A percentile compares a stretch with the other conserved stretches of the same genome.
Evolutionary conservation across 2,113 vertebrate genomes (phyloP).

Genomic region (Elgaria multicarinata): DNA sequence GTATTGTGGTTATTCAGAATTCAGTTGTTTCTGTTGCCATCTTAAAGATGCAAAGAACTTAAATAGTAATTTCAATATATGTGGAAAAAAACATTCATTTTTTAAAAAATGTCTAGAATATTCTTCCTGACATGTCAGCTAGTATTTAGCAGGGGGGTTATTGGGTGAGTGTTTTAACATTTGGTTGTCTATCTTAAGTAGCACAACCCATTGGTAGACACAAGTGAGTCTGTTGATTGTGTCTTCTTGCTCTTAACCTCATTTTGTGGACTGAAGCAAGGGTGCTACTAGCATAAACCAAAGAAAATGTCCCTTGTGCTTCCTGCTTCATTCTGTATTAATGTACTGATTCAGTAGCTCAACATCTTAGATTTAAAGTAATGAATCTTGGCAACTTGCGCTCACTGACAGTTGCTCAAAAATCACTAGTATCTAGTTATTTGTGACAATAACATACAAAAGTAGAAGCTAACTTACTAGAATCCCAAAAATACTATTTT

Average conservation of each 20-base stretch:
- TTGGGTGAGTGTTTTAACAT: background rate
- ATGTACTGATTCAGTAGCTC: background rate
- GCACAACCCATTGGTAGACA: background rate
- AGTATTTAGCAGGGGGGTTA: background rate
- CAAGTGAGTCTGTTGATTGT: background rate
- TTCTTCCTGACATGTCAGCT: background rate
- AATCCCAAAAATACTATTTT: background rate
- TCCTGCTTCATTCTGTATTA: background rate
- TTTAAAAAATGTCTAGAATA: background rate
- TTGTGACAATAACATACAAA: background rate
- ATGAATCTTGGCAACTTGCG: background rate
- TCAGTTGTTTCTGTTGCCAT: background rate
- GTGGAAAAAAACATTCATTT: background rate
- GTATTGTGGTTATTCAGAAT: background rate
- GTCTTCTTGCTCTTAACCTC: background rate
- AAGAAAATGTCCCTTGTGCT: background rate
- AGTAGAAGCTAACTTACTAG: background rate
- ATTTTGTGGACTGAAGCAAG: background rate
- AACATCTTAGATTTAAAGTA: background rate
- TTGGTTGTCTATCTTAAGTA: background rate
- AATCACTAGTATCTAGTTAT: background rate
- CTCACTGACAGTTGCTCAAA: background rate
- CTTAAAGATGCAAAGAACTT: background rate
- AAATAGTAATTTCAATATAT: background rate
- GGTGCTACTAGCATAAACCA: background rate